These are phyloP conservation scores for Apamea anceps DNA, from an alignment of 2,888 invertebrate species.

Conservation along the genomic window DNA sequence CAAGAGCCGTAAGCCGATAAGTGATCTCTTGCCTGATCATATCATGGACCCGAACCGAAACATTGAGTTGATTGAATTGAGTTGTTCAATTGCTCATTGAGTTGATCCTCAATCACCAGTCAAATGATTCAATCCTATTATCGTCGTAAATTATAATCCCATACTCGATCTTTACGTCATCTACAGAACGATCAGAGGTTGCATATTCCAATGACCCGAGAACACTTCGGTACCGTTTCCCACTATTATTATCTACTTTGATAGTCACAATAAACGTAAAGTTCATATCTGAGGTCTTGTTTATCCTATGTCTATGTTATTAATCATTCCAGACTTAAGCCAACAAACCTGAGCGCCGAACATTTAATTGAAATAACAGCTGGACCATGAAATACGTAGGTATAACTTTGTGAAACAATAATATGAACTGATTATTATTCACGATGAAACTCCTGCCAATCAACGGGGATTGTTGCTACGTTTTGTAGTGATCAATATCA, in stretches of 20 bases:
- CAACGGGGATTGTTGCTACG: conserved; percentile 33
- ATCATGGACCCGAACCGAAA: neutral
- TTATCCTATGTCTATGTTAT: conserved; percentile 40
- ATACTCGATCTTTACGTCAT: neutral
- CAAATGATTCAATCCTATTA: conserved; percentile 17
- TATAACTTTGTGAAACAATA: conserved; percentile 48
- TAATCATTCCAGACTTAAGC: conserved; percentile 28
- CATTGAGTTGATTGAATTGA: too few relatives aligned
- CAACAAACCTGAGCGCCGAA: conserved; percentile 29
- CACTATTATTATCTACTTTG: neutral
- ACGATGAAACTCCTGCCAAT: conserved; percentile 27
- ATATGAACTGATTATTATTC: conserved; percentile 51
- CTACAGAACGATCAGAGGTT: neutral
- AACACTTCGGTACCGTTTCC: neutral
- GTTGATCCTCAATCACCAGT: conserved; percentile 7
- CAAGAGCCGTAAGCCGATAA: conserved; percentile 1
- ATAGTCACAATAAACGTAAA: conserved; percentile 8
- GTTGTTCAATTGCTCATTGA: conserved; percentile 16
- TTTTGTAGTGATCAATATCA: conserved; percentile 2
- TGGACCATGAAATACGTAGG: conserved; percentile 4
- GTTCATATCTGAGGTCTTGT: conserved; percentile 22
- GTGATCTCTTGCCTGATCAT: conserved; percentile 10
- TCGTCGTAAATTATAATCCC: conserved; percentile 14
- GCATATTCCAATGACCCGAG: neutral
- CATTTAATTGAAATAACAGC: conserved; percentile 39